Evolutionary conservation across 2,797 vertebrate genomes (phyloP), one percentile per base, ranked within the genome.

Genomic region (Iguana delicatissima): DNA sequence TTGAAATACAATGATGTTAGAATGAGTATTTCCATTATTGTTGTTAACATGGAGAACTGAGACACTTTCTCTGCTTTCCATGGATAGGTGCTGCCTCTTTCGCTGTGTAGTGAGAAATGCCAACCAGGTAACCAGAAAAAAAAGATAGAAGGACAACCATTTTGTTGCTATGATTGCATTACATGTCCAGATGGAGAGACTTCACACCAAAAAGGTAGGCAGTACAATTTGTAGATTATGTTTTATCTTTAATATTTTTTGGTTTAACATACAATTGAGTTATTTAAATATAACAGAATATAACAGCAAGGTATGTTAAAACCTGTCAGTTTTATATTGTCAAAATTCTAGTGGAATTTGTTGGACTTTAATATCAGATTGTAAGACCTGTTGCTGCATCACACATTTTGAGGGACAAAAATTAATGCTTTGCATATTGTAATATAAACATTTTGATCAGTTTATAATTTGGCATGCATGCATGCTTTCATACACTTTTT

Each of bases 101-200:
- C 87, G 5, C 1, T 46, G 6, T 89, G 87, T 46, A 89, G 50
- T 84, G 55, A 83, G 1, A 62, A 74, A 1, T 89, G 87, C 29
- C 29, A 83, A n/a, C 80, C 20, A 46, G 80, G 52, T 42, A 74
- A 74, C 55, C 14, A 12, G 3, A 89, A 52, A 89, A 74, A 59
- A 26, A 83, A 62, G 72, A 76, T 38, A 6, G 79, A 88, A 4
- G 77, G 77, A 22, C 16, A 88, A 12, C 87, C 64, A 72, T 81
- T 69, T 81, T 88, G 86, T 24, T 88, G 86, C 46, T 88, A 80
- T 26, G 46, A 80, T 16, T 88, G 86, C 67, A 29, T 55, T 9
- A 12, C 42, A 26, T 88, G 77, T 67, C 29, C 62, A 38, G 77
- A 80, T 52, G 77, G 77, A 18, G 18, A 59, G 57, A 59, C 20